A percentile compares a stretch with the other conserved stretches of the same genome.
Evolutionary conservation across 2,797 vertebrate species (phyloP).

Genomic region (Eupleurogrammus muticus): DNA sequence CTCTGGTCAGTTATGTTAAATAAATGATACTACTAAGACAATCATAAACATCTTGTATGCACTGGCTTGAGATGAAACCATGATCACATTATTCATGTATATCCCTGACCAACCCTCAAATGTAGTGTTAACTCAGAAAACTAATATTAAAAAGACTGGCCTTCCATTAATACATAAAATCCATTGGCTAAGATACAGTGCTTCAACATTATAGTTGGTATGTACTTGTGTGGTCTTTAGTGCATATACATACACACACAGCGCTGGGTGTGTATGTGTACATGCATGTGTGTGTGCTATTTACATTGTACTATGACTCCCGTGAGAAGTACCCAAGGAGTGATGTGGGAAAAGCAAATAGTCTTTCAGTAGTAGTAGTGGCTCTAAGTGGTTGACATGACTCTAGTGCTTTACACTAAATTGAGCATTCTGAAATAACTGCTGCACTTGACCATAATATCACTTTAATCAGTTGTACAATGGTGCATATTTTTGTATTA

Average conservation of each 20-base stretch:
- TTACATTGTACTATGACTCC: constrained; percentile 68
- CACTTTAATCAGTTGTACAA: neutral
- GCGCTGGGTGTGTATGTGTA: constrained; percentile 13
- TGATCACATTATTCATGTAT: too few species aligned
- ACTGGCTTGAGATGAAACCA: too few species aligned
- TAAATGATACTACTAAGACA: too few species aligned
- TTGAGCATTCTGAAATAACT: constrained; percentile 12
- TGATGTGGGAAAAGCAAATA: constrained; percentile 83
- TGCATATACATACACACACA: neutral
- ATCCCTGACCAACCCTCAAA: too few species aligned
- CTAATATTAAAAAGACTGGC: too few species aligned
- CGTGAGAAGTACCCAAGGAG: constrained; percentile 55
- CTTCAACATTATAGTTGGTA: neutral
- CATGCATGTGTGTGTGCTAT: constrained; percentile 47
- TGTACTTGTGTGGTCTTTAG: neutral
- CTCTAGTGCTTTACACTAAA: constrained; percentile 6
- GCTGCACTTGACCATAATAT: constrained; percentile 6
- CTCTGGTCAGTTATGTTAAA: too few species aligned
- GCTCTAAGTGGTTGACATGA: constrained; percentile 41
- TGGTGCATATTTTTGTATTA: neutral
- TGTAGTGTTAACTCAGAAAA: too few species aligned
- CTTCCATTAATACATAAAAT: neutral
- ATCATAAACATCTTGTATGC: too few species aligned
- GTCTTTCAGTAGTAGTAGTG: constrained; percentile 35
- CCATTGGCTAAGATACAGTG: neutral